Evolutionary conservation across 2,888 invertebrate species (phyloP), one percentile per base, ranked within the genome.

Genomic region (Hoplodrina blanda): DNA sequence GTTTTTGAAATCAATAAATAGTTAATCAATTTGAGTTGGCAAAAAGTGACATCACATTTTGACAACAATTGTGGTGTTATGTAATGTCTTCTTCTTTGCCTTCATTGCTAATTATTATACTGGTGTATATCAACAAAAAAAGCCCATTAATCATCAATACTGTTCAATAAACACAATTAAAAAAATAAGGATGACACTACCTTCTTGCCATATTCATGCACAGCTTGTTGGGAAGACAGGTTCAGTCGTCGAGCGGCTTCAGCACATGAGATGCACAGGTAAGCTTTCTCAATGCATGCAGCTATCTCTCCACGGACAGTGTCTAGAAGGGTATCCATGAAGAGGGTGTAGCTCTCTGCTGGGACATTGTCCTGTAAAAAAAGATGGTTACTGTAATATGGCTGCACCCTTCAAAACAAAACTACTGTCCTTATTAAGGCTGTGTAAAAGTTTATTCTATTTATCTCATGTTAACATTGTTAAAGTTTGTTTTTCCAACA

Each of bases 221-320:
- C 97, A 76, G 98, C 98, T 85, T 98, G 97, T 75, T 97, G 97
- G 30, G 97, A 97, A 50, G 97, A 96, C 62, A 99, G 96, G 92
- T 99, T 99, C 0, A 99, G 96, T 96, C 99, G 98, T 82, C 98
- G 97, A 0, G 98, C 98, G 2, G 99, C 99, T 91, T 99, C 99
- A 72, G 97, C 97, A 7, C 98, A 96, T 0, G 98, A 97, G 77
- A 99, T 98, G 90, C 98, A 98, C 75, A 98, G 98, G 91, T 99
- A 99, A 0, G 99, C 99, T 91, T 98, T 99, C 92, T 99, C 99
- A 90, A 99, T 98, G 90, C 99, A 99, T 0, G 98, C 98, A 0
- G 99, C 99, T 81, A 99, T 99, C 95, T 99, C 99, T 85, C 98
- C 98, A 60, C 99, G 97, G 46, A 99, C 99, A 0, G 99, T 99